Conservation (phyloP, 2,113 vertebrate genomes). For the Dicrurus megarhynchus region DNA sequence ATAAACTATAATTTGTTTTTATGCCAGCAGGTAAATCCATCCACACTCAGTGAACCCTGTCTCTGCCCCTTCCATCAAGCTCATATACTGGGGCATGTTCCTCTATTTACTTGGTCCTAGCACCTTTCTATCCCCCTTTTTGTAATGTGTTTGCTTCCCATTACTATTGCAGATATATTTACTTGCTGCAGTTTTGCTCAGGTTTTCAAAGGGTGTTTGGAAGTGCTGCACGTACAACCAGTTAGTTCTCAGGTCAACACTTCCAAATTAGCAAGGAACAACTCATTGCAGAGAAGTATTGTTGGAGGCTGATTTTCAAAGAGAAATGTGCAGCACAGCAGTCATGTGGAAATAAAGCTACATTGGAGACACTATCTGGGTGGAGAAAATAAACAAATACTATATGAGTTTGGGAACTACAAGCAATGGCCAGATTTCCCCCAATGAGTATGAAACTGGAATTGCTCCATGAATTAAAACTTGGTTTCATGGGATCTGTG, state of each 20-base stretch:
- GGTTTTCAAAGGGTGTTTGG: not conserved
- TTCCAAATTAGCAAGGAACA: not conserved
- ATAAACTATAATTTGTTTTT: not conserved
- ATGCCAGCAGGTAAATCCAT: not conserved
- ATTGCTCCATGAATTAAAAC: not conserved
- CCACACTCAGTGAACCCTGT: not conserved
- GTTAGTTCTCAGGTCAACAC: not conserved
- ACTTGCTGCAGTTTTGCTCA: not conserved
- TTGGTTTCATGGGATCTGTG: not conserved
- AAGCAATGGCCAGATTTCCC: not conserved
- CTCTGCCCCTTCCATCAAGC: not conserved
- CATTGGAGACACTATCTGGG: not conserved
- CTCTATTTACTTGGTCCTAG: not conserved
- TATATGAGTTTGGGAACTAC: not conserved
- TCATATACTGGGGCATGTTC: not conserved
- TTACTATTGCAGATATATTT: not conserved
- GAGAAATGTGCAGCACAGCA: not conserved
- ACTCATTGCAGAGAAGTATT: not conserved
- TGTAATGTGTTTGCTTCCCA: not conserved
- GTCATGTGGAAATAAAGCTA: not conserved
- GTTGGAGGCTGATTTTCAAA: not conserved
- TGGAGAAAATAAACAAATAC: constrained; percentile 27
- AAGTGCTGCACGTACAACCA: not conserved
- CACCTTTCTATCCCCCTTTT: not conserved
- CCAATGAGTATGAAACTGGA: not conserved